A percentile compares a stretch with the other conserved stretches of the same genome.
These are phyloP conservation scores for Diorhabda elongata DNA, from an alignment of 1,140 invertebrate species.

Conservation along the genomic window DNA sequence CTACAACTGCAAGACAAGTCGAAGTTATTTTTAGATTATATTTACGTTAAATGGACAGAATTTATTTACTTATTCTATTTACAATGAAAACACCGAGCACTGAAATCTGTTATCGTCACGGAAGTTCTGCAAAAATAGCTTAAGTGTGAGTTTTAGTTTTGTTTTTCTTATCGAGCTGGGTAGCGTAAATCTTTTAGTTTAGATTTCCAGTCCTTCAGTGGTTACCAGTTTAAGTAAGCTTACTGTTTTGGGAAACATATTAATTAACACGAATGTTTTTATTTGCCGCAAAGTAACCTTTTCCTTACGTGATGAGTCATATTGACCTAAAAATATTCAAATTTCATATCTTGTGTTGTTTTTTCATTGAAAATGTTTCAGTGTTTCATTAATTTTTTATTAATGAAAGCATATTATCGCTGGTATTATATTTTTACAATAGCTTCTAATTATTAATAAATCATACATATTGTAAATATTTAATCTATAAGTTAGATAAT, in stretches of 20 bases:
- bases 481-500: no score
- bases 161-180: background rate
- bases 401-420: no score
- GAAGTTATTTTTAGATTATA: slow-evolving; percentile 16
- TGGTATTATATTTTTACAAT: no score
- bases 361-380: no score
- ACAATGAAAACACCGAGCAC: background rate
- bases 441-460: no score
- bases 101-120: background rate
- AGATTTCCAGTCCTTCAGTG: no score
- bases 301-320: background rate
- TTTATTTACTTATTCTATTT: slow-evolving; percentile 11
- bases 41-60: slow-evolving; percentile 6
- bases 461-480: no score
- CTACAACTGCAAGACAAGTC: slow-evolving; percentile 7
- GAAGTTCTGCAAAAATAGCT: background rate
- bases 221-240: no score
- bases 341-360: no score
- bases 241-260: no score
- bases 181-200: slow-evolving; percentile 1
- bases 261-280: background rate
- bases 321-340: slow-evolving; percentile 10
- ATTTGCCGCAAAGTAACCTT: background rate
- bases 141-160: slow-evolving; percentile 1
- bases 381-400: no score